These are phyloP conservation scores for Zenarchopterus dispar DNA, from an alignment of 2,797 vertebrate species.

Conservation along the genomic window DNA sequence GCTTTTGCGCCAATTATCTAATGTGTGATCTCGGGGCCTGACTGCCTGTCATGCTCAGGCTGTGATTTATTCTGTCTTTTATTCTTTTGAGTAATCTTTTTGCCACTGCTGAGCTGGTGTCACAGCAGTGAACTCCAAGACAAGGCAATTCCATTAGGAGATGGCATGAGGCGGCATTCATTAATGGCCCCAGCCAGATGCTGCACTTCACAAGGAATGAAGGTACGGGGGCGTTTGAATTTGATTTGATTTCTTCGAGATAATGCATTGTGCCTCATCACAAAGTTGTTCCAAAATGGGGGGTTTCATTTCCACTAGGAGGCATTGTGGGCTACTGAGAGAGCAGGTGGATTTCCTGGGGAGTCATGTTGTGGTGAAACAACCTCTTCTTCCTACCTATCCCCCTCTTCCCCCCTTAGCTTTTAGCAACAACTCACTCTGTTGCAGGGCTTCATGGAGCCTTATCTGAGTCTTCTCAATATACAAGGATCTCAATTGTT, in stretches of 20 bases:
- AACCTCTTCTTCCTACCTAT: background rate
- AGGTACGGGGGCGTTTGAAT: conserved; percentile 22
- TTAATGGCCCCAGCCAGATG: conserved; percentile 64
- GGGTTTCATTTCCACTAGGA: conserved; percentile 36
- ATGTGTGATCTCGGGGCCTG: conserved; percentile 67
- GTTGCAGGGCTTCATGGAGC: conserved; percentile 25
- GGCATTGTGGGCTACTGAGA: conserved; percentile 23
- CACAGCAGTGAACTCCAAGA: conserved; percentile 64
- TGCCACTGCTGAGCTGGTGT: conserved; percentile 61
- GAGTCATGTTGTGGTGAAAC: conserved; percentile 37
- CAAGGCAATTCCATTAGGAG: conserved; percentile 74
- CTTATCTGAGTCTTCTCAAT: conserved; percentile 29
- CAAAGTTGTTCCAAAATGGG: conserved; percentile 35
- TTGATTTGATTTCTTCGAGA: conserved; percentile 59
- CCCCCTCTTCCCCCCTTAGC: background rate
- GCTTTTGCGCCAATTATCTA: conserved; percentile 73
- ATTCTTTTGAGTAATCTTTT: conserved; percentile 72
- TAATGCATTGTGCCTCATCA: conserved; percentile 53
- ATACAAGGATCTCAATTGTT: conserved; percentile 25
- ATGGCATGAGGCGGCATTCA: conserved; percentile 70
- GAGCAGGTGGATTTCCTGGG: conserved; percentile 53
- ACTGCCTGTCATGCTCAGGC: conserved; percentile 53
- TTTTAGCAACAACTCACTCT: conserved; percentile 4
- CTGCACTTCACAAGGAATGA: conserved; percentile 28
- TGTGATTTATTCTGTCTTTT: conserved; percentile 64